Percentiles rank a stretch among this genome's conserved stretches.
Evolutionary conservation across 2,113 vertebrate species (phyloP).

Genomic region (Pterocles burchelli): DNA sequence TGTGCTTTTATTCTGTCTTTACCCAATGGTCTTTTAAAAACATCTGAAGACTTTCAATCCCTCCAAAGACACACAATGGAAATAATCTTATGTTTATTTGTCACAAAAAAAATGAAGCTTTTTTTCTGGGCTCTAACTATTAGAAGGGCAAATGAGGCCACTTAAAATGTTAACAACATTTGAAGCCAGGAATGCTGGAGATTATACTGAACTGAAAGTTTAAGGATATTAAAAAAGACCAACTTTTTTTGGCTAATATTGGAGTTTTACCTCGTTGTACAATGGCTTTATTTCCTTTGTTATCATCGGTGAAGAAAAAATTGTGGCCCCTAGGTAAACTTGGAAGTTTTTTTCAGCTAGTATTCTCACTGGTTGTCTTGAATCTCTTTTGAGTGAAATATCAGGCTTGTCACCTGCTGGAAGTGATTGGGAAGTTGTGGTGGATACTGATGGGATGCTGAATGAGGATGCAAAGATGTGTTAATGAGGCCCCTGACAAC

Average conservation of each 20-base stretch:
- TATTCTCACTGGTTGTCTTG: not conserved
- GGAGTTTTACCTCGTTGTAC: not conserved
- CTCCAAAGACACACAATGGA: not conserved
- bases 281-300: not conserved
- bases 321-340: accelerated
- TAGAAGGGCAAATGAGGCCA: not conserved
- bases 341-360: not conserved
- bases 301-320: not conserved
- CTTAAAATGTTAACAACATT: not conserved
- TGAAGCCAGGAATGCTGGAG: not conserved
- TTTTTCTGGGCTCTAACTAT: conserved; percentile 18
- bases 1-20: conserved; percentile 49
- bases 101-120: not conserved
- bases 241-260: not conserved
- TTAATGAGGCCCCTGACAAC: not conserved
- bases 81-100: conserved; percentile 40
- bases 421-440: not conserved
- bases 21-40: conserved; percentile 42
- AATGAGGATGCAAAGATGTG: not conserved
- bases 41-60: conserved; percentile 26
- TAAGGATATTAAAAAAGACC: not conserved
- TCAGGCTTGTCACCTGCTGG: not conserved
- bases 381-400: not conserved
- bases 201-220: not conserved
- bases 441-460: not conserved